A percentile compares a stretch with the other conserved stretches of the same genome.
Evolutionary conservation across 2,797 vertebrate species (phyloP).

Genomic region (Spinus olivaceus): DNA sequence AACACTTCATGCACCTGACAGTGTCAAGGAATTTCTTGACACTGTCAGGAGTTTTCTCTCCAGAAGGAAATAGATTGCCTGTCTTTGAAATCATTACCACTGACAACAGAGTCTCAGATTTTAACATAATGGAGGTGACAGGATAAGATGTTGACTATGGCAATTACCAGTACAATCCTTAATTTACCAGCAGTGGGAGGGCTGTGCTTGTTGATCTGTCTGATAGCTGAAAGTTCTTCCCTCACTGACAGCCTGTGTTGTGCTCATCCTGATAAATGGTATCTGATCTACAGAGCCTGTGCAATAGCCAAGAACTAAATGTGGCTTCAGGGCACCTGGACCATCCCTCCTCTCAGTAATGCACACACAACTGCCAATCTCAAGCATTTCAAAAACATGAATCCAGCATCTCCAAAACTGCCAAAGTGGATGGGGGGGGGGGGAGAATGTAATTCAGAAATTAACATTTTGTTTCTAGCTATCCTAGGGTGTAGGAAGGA

Average conservation of each 20-base stretch:
- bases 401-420: neutral
- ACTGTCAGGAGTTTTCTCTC: neutral
- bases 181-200: rapidly evolving
- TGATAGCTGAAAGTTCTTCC: neutral
- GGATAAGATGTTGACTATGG: neutral
- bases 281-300: neutral
- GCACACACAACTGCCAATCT: neutral
- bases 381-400: neutral
- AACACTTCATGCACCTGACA: neutral
- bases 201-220: neutral
- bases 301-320: neutral
- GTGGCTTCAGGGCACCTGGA: neutral
- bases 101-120: neutral
- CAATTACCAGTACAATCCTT: neutral
- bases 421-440: neutral
- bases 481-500: neutral
- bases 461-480: neutral
- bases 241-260: neutral
- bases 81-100: neutral
- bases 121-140: neutral
- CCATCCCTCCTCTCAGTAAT: neutral
- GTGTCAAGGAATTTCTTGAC: neutral
- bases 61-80: neutral
- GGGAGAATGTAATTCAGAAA: neutral
- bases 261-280: neutral